Base-by-base conservation (phyloP, 2,888 invertebrate genomes). In the Pharmacophagus antenor region DNA sequence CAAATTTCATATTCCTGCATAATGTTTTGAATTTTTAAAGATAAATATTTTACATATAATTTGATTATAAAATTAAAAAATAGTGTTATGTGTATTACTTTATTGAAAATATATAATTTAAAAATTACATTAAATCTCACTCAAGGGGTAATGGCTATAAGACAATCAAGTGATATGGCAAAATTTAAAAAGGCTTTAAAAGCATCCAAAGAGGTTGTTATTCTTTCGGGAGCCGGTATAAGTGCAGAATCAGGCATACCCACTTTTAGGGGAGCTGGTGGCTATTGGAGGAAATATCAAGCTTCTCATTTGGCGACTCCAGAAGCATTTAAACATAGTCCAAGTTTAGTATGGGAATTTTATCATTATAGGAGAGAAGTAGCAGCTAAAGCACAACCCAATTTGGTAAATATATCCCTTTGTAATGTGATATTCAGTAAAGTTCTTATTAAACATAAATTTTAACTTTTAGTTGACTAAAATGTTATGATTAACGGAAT, bases 291-390 rank as follows among this genome's bases (percentile, higher is more conserved):
- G 69, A 94, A 92, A 68, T 95, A 95, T 79, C 91, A 92, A 65
- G 93, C 95, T 0, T 90, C 93, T 44, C 85, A 91, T 65, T 81
- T 95, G 50, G 95, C 94, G 0, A 94, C 94, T 15, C 95, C 94
- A 22, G 88, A 91, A 70, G 95, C 96, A 0, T 97, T 97, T 77
- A 80, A 79, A 57, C 84, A 88, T 4, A 93, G 94, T 73, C 96
- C 97, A 0, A 94, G 95, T 23, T 85, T 97, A 25, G 97, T 97
- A 25, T 97, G 97, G 97, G 96, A 97, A 80, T 97, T 97, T 85
- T 97, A 97, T 77, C 96, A 96, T 73, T 96, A 96, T 73, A 91
- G 97, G 65, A 87, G 97, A 70, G 95, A 95, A 81, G 88, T 95
- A n/a, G 96, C 95, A 46, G 92, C 93, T 42, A 93, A 93, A 58